Evolutionary conservation across 2,113 vertebrate genomes (phyloP).

Genomic region (Redunca redunca): DNA sequence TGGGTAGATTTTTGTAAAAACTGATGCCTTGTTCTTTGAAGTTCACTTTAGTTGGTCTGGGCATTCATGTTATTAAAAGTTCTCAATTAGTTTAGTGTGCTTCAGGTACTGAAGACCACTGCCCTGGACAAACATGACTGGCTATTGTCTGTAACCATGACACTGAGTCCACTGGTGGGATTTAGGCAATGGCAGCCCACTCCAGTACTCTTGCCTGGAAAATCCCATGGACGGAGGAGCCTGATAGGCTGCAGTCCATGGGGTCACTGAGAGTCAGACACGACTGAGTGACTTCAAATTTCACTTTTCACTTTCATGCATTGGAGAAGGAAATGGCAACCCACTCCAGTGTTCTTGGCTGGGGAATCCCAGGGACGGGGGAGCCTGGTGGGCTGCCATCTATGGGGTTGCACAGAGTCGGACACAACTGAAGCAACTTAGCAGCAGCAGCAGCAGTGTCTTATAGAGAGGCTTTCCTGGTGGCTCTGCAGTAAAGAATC

Average conservation of each 20-base stretch:
- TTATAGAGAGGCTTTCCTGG: not conserved
- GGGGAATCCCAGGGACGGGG: not conserved
- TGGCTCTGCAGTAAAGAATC: not conserved
- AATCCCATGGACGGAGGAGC: not conserved
- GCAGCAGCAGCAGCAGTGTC: not conserved
- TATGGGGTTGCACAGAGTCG: accelerated
- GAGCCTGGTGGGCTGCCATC: not conserved
- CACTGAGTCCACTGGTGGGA: not conserved
- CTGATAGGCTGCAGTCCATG: not conserved
- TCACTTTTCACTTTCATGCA: not conserved
- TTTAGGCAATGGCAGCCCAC: not conserved
- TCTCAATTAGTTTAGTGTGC: not conserved
- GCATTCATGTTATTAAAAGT: not conserved
- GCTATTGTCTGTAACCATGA: not conserved
- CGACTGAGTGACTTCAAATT: not conserved
- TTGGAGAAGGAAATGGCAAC: not conserved
- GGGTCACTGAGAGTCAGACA: not conserved
- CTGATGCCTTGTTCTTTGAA: too few relatives aligned
- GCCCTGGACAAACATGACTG: too few relatives aligned
- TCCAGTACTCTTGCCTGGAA: not conserved
- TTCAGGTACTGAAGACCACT: accelerated
- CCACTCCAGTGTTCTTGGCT: not conserved
- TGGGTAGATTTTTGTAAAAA: not conserved
- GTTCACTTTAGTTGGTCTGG: not conserved
- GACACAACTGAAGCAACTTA: not conserved